Percentiles rank a stretch among this genome's conserved stretches.
These are phyloP conservation scores for Antennarius striatus DNA, from an alignment of 2,113 vertebrate genomes.

Conservation along the genomic window DNA sequence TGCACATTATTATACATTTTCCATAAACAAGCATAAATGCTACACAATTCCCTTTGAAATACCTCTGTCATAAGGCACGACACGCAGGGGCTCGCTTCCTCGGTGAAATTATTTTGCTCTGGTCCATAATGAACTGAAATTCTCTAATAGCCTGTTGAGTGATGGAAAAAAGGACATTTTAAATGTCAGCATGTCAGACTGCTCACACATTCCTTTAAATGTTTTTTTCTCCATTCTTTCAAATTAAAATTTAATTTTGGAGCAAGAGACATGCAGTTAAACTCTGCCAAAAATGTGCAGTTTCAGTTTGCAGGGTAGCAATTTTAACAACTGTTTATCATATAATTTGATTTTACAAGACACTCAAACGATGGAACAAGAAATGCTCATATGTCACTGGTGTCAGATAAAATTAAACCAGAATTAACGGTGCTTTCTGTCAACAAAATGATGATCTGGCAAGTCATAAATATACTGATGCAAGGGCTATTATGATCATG, in stretches of 20 bases:
- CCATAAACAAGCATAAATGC: conserved; percentile 41
- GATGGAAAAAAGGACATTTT: conserved; percentile 58
- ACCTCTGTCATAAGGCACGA: conserved; percentile 53
- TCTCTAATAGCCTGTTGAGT: conserved; percentile 56
- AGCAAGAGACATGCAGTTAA: background rate
- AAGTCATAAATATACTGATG: too few species aligned
- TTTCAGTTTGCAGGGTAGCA: too few species aligned
- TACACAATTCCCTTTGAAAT: conserved; percentile 49
- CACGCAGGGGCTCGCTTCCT: conserved; percentile 71
- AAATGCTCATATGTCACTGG: too few species aligned
- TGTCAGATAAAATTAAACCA: too few species aligned
- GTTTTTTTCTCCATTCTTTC: background rate
- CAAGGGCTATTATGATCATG: too few species aligned
- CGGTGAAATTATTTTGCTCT: conserved; percentile 72
- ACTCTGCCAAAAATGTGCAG: background rate
- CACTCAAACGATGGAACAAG: too few species aligned
- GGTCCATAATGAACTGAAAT: conserved; percentile 66
- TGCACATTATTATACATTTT: conserved; percentile 21
- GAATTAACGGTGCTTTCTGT: too few species aligned
- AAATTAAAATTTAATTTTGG: conserved; percentile 18
- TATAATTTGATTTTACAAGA: background rate
- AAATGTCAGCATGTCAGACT: conserved; percentile 63
- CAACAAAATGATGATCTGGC: too few species aligned
- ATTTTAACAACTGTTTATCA: too few species aligned
- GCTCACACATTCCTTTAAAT: conserved; percentile 35